These are phyloP conservation scores for Macrotis lagotis DNA, from an alignment of 2,113 vertebrate genomes.

Conservation along the genomic window DNA sequence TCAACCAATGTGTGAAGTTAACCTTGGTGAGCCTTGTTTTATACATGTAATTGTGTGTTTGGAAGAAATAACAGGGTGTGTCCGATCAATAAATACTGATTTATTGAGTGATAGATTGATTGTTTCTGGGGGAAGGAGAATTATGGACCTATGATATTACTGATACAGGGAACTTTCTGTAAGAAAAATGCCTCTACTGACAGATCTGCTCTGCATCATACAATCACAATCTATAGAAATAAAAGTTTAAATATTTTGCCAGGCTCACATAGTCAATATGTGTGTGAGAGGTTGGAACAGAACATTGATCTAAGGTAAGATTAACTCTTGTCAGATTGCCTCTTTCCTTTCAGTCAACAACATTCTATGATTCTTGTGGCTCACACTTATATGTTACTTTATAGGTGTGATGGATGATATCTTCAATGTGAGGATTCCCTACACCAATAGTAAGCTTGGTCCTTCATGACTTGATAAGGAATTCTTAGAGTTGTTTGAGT, in stretches of 20 bases:
- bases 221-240: not conserved
- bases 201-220: not conserved
- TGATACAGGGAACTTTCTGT: not conserved
- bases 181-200: not conserved
- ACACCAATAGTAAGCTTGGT: not conserved
- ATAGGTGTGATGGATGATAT: not conserved
- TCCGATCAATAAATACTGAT: not conserved
- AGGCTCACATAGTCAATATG: not conserved
- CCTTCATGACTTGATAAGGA: not conserved
- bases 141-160: not conserved
- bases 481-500: not conserved
- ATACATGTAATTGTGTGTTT: not conserved
- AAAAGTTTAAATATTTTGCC: not conserved
- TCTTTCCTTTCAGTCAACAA: not conserved
- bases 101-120: not conserved
- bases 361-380: not conserved
- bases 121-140: not conserved
- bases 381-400: not conserved
- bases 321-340: not conserved
- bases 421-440: not conserved
- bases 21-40: not conserved
- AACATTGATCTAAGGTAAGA: not conserved
- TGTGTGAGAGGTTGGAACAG: not conserved
- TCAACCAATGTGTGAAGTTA: not conserved
- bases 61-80: not conserved